phyloP scores from a whole-genome alignment of 2,888 invertebrate species.

The Brenthis hecate region DNA sequence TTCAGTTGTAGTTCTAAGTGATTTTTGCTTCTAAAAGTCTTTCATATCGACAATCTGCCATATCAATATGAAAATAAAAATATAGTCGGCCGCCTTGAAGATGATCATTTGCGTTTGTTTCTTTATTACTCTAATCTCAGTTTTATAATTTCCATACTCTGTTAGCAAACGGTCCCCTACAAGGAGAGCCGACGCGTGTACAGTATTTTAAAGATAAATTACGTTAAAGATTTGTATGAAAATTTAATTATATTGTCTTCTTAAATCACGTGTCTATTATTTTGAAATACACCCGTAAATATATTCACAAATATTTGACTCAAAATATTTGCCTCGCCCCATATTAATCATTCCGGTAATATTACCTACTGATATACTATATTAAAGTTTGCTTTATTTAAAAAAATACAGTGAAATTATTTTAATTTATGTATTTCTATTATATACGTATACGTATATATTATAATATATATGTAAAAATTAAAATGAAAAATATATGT shows the following conservation, averaged over 20 bases:
- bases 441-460: too few species aligned
- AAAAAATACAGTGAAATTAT: too few species aligned
- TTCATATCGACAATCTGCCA: constrained; percentile 87
- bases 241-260: constrained; percentile 85
- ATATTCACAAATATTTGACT: neutral
- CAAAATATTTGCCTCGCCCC: neutral
- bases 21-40: constrained; percentile 69
- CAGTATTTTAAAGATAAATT: constrained; percentile 90
- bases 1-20: constrained; percentile 65
- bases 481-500: too few species aligned
- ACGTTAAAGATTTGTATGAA: constrained; percentile 92
- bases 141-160: constrained; percentile 34
- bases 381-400: too few species aligned
- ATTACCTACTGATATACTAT: too few species aligned
- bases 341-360: too few species aligned
- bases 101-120: constrained; percentile 60
- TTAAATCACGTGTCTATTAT: constrained; percentile 62
- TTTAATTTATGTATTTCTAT: too few species aligned
- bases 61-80: constrained; percentile 82
- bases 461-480: too few species aligned
- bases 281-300: constrained; percentile 25
- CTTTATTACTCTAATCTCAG: constrained; percentile 41
- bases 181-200: constrained; percentile 80
- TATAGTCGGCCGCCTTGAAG: constrained; percentile 67
- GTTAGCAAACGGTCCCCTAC: constrained; percentile 67